These are phyloP conservation scores for Aegypius monachus DNA, from an alignment of 2,113 vertebrate genomes.

Conservation along the genomic window DNA sequence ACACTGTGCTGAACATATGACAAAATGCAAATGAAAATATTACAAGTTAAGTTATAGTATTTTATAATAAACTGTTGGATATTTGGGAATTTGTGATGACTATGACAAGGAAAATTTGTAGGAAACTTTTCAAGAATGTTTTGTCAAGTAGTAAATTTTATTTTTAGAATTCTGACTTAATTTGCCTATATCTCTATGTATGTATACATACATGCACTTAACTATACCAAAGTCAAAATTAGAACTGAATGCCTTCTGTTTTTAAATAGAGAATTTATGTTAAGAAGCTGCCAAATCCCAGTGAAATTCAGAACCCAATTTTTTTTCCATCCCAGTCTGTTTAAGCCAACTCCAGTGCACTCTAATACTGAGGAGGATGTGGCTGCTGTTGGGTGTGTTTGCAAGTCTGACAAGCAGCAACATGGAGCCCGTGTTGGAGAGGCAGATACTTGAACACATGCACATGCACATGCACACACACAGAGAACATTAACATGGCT, in stretches of 20 bases:
- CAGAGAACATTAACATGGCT: neutral
- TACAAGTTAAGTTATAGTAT: neutral
- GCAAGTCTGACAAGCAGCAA: neutral
- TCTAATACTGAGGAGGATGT: neutral
- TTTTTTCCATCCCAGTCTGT: neutral
- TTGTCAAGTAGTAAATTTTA: neutral
- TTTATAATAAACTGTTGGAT: neutral
- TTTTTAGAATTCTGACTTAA: neutral
- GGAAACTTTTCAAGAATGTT: neutral
- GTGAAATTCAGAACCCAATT: neutral
- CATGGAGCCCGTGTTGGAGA: neutral
- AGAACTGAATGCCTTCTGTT: neutral
- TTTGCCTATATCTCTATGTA: neutral
- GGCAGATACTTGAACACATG: neutral
- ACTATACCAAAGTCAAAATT: neutral
- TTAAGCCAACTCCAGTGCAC: neutral
- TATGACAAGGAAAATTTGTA: neutral
- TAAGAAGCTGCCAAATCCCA: neutral
- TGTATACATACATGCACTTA: accelerated
- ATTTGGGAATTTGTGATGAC: neutral
- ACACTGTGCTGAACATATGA: neutral
- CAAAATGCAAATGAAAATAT: neutral
- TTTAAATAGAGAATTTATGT: neutral
- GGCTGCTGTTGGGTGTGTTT: neutral
- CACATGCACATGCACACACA: too few relatives aligned